phyloP scores from a whole-genome alignment of 2,797 vertebrate genomes.

The Bradypus variegatus region DNA sequence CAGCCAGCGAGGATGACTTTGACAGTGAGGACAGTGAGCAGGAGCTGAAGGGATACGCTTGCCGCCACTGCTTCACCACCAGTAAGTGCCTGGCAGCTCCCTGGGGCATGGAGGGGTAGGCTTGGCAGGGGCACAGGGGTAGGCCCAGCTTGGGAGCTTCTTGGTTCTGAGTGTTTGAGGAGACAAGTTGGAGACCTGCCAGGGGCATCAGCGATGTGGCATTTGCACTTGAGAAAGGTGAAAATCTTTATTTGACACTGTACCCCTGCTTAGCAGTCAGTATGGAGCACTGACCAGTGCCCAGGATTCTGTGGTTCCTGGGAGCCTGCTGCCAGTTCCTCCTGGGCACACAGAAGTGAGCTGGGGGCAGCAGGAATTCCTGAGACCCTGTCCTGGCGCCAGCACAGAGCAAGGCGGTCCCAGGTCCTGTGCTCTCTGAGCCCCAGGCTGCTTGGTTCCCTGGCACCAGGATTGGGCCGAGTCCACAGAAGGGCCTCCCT shows the following conservation, averaged over 20 bases:
- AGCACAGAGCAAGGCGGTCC: background rate
- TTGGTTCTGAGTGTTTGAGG: background rate
- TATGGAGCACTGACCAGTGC: background rate
- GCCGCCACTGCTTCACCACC: constrained; percentile 98
- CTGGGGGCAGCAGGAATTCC: background rate
- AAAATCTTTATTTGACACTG: background rate
- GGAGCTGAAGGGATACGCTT: constrained; percentile 99
- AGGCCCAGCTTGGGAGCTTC: background rate
- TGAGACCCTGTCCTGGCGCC: background rate
- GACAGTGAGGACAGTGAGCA: constrained; percentile 99
- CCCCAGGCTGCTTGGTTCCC: background rate
- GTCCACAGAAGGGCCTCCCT: background rate
- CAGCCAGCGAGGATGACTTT: constrained; percentile 99
- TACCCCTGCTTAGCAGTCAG: background rate
- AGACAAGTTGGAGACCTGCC: background rate
- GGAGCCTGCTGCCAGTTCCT: background rate
- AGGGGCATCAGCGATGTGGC: background rate
- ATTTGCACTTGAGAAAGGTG: background rate
- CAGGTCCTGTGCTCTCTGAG: background rate
- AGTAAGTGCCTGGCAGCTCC: constrained; percentile 77
- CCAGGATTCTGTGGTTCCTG: background rate
- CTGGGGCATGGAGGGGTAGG: background rate
- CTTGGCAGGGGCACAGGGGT: background rate
- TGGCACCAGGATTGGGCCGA: background rate
- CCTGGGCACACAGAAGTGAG: fast-evolving